Percentiles rank a stretch among this genome's conserved stretches.
These are phyloP conservation scores for Sinhomidia bicolor DNA, from an alignment of 2,888 invertebrate species.

Conservation along the genomic window DNA sequence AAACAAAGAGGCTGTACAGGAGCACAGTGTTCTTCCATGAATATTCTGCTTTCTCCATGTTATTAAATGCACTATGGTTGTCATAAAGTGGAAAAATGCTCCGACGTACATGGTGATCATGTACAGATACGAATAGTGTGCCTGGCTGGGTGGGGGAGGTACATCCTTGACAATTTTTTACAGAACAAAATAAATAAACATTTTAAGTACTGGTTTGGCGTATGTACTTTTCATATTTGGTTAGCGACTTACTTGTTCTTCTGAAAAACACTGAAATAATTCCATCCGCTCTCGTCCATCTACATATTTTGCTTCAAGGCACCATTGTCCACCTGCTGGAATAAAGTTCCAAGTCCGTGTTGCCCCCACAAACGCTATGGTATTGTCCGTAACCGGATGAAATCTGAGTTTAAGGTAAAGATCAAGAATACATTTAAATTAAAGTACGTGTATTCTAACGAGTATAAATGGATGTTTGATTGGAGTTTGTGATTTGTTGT, in stretches of 20 bases:
- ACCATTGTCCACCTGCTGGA: neutral
- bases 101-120: slow-evolving; percentile 57
- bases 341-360: slow-evolving; percentile 50
- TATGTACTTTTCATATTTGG: too few species aligned
- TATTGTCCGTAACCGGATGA: slow-evolving; percentile 48
- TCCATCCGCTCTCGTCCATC: too few species aligned
- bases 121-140: slow-evolving; percentile 44
- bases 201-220: neutral
- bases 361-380: slow-evolving; percentile 41
- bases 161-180: neutral
- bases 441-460: neutral
- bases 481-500: too few species aligned
- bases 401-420: too few species aligned
- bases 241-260: too few species aligned
- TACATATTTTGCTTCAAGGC: neutral
- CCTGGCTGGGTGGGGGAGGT: too few species aligned
- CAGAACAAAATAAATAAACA: neutral
- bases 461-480: too few species aligned
- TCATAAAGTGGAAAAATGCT: slow-evolving; percentile 53
- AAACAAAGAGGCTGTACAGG: slow-evolving; percentile 43
- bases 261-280: neutral
- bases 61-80: slow-evolving; percentile 27
- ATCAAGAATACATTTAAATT: neutral
- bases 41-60: slow-evolving; percentile 63
- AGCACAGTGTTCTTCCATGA: slow-evolving; percentile 60